Evolutionary conservation across 2,113 vertebrate species (phyloP), one percentile per base, ranked within the genome.

Genomic region (Amblyopsis rosae): DNA sequence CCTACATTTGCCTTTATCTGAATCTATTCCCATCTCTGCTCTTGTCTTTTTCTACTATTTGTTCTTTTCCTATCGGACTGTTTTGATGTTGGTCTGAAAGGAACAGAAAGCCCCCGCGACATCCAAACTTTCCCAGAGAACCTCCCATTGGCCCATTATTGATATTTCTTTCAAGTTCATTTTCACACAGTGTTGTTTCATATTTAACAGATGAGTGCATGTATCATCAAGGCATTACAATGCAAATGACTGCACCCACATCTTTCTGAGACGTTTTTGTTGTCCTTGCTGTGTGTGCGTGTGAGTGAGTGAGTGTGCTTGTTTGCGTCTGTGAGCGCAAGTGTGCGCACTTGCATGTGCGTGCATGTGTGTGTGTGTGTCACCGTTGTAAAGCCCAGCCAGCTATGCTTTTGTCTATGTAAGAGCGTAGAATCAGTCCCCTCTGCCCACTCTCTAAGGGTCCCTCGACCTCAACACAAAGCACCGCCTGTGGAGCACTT

Each of bases 101-200:
- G 86, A 91, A 88, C 79, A 81, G 26, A 26, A 26, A 26, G 73
- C 83, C 71, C 66, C 55, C 59, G 69, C 55, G 41, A 57, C 33
- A 65, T 50, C 32, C 49, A 46, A 70, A 85, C 70, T 87, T 88
- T 91, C 84, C 83, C 88, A 82, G 82, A 82, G 83, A 86, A 46
- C 79, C 79, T 84, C 86, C 83, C 87, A 75, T 82, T 62, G 80
- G 67, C 73, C 70, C 72, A 69, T 74, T 91, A 88, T 92, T 91
- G 82, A 58, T 80, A 81, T 86, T 90, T 82, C 91, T 91, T 91
- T 92, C 89, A 90, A 85, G 88, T 88, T 82, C 56, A 69, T 80
- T 88, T 90, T 90, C 85, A 90, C 88, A 87, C 79, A 16, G 84
- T 83, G 80, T 88, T 88, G 81, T 88, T 91, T 85, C 88, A 91